phyloP scores from a whole-genome alignment of 1,140 invertebrate genomes.

The Notospermus geniculatus region DNA sequence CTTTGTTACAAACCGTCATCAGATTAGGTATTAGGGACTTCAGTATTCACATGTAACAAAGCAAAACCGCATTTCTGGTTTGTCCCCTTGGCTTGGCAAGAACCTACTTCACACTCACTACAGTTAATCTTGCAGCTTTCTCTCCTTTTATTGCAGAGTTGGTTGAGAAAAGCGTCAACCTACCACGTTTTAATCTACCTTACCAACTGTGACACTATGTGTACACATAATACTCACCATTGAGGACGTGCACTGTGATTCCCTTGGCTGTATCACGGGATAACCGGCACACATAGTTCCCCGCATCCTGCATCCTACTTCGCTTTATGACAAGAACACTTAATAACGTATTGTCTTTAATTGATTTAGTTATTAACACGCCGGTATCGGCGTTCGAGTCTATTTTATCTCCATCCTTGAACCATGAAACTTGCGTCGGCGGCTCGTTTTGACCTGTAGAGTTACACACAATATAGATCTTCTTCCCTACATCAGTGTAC shows the following conservation, averaged over 20 bases:
- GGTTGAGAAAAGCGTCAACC: too few species aligned
- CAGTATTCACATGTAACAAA: too few species aligned
- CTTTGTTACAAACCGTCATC: too few species aligned
- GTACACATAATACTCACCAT: slow-evolving; percentile 39
- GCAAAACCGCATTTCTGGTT: too few species aligned
- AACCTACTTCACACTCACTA: too few species aligned
- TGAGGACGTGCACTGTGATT: slow-evolving; percentile 36
- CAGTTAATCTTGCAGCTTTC: too few species aligned
- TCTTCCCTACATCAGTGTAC: slow-evolving; percentile 36
- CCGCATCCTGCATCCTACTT: slow-evolving; percentile 34
- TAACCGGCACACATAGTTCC: slow-evolving; percentile 39
- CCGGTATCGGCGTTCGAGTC: slow-evolving; percentile 24
- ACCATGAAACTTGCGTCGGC: slow-evolving; percentile 45
- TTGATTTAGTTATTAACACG: slow-evolving; percentile 36
- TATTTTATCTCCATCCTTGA: slow-evolving; percentile 38
- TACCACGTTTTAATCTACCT: too few species aligned
- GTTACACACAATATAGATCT: slow-evolving; percentile 37
- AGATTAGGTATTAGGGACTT: too few species aligned
- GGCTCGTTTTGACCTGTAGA: slow-evolving; percentile 38
- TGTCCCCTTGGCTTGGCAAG: too few species aligned
- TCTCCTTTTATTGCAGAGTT: too few species aligned
- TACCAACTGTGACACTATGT: too few species aligned
- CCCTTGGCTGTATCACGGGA: slow-evolving; percentile 32
- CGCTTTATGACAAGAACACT: slow-evolving; percentile 35
- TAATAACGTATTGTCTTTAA: slow-evolving; percentile 26